Evolutionary conservation across 2,888 invertebrate species (phyloP).

Genomic region (Cyaniris semiargus): DNA sequence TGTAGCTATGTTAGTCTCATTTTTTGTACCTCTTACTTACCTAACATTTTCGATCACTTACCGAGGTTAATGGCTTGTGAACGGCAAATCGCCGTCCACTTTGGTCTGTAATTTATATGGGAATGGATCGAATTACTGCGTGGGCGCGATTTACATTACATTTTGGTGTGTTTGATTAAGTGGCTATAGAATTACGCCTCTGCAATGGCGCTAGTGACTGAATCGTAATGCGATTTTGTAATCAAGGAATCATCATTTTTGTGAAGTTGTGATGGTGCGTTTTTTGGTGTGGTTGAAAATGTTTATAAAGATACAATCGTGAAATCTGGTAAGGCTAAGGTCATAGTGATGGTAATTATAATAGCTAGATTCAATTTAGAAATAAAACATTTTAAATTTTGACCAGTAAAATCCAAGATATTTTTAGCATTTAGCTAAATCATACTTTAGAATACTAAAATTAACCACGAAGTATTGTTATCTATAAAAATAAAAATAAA

Average conservation of each 20-base stretch:
- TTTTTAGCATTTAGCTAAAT: no score
- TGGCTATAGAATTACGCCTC: neutral
- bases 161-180: conserved; percentile 11
- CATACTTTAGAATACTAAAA: neutral
- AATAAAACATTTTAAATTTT: no score
- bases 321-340: no score
- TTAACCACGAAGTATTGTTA: neutral
- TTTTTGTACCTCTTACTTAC: neutral
- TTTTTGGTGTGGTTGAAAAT: neutral
- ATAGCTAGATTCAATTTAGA: no score
- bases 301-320: neutral
- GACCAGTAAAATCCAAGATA: no score
- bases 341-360: no score
- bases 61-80: conserved; percentile 22
- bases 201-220: neutral
- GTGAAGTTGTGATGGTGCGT: neutral
- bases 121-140: neutral
- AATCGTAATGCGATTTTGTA: neutral
- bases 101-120: conserved; percentile 21
- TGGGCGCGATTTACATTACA: neutral
- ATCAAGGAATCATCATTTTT: neutral
- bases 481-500: neutral
- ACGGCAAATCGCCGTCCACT: conserved; percentile 9
- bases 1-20: neutral
- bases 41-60: conserved; percentile 18